These are phyloP conservation scores for Tichodroma muraria DNA, from an alignment of 2,113 vertebrate genomes.

Conservation along the genomic window DNA sequence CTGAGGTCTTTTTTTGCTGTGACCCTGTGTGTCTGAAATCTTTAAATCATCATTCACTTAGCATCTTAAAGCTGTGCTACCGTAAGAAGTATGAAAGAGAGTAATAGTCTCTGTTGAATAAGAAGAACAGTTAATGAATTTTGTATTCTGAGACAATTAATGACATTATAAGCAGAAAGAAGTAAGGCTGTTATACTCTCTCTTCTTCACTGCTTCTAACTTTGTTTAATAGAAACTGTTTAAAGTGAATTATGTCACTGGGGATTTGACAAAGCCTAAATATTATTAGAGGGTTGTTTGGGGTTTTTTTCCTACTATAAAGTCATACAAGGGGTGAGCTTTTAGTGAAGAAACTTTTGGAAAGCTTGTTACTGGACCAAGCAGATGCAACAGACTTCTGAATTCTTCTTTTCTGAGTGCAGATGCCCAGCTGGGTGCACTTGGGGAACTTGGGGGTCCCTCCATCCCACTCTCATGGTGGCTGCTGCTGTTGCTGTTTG, in stretches of 20 bases:
- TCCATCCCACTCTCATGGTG: not conserved
- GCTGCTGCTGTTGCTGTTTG: not conserved
- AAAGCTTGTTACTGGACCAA: not conserved
- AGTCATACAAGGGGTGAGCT: rapidly evolving
- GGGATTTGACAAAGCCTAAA: not conserved
- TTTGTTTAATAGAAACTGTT: not conserved
- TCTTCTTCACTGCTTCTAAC: not conserved
- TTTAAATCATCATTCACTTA: not conserved
- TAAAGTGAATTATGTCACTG: not conserved
- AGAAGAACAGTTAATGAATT: not conserved
- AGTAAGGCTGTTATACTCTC: not conserved
- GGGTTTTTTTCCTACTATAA: not conserved
- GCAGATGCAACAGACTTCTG: not conserved
- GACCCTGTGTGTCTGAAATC: not conserved
- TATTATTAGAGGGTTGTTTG: not conserved
- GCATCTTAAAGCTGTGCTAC: not conserved
- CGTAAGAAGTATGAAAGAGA: not conserved
- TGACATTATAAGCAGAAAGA: not conserved
- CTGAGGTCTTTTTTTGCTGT: not conserved
- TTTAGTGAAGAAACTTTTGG: rapidly evolving
- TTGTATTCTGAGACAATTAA: not conserved
- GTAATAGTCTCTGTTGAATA: not conserved
- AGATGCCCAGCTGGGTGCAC: not conserved
- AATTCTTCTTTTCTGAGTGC: not conserved
- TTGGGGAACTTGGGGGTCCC: not conserved